Evolutionary conservation across 2,888 invertebrate species (phyloP).

Genomic region (Isoperla grammatica): DNA sequence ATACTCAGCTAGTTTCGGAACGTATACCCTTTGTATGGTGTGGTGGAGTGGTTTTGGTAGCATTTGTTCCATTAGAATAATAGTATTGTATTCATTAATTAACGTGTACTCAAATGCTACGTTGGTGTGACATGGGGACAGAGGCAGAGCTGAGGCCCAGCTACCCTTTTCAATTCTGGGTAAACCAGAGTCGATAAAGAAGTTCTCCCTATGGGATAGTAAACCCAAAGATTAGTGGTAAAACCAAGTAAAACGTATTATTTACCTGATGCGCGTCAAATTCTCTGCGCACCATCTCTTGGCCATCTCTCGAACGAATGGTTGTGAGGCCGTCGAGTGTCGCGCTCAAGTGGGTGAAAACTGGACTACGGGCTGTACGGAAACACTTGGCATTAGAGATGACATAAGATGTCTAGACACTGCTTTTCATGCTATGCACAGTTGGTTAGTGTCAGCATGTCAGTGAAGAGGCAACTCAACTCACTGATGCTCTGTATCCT

Average conservation of each 20-base stretch:
- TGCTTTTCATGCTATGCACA: background rate
- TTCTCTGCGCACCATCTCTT: conserved; percentile 58
- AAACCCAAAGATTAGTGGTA: too few species aligned
- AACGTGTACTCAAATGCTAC: background rate
- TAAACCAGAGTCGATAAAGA: too few species aligned
- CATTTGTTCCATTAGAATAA: background rate
- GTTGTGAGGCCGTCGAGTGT: conserved; percentile 50
- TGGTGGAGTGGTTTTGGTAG: too few species aligned
- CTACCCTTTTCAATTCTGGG: too few species aligned
- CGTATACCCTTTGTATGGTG: too few species aligned
- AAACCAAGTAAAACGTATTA: too few species aligned
- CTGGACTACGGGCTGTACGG: conserved; percentile 48
- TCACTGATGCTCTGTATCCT: conserved; percentile 75
- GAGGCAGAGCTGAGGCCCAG: too few species aligned
- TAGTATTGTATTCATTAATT: background rate
- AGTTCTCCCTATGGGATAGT: too few species aligned
- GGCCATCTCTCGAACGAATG: conserved; percentile 47
- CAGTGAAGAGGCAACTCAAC: conserved; percentile 42
- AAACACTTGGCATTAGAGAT: background rate
- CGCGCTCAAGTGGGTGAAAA: conserved; percentile 50
- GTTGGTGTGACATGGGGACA: too few species aligned
- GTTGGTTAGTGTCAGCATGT: background rate
- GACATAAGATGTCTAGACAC: conserved; percentile 21
- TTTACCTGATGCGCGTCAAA: conserved; percentile 65
- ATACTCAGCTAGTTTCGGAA: too few species aligned